A percentile compares a stretch with the other conserved stretches of the same genome.
phyloP scores from a whole-genome alignment of 2,888 invertebrate genomes.

The Acholoe squamosa region DNA sequence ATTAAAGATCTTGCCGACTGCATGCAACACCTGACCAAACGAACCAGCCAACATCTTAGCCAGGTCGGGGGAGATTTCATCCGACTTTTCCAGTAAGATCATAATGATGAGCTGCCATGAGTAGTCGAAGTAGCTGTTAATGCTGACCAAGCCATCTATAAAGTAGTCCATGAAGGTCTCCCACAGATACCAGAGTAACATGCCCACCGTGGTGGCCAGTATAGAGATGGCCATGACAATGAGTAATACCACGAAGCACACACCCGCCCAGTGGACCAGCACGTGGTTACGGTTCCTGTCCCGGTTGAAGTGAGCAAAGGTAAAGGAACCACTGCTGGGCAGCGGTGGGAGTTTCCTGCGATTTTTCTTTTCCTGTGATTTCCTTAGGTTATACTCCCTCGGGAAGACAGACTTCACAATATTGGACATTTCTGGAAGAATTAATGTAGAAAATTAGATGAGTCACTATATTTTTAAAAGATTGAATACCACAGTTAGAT shows the following conservation, averaged over 20 bases:
- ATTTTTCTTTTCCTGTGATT: constrained; percentile 46
- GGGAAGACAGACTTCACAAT: constrained; percentile 57
- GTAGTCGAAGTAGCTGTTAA: constrained; percentile 52
- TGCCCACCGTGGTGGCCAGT: constrained; percentile 59
- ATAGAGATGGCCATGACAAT: constrained; percentile 54
- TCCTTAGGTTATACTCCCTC: constrained; percentile 59
- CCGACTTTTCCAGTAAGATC: constrained; percentile 49
- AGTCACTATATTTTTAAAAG: no score
- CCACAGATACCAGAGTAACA: constrained; percentile 63
- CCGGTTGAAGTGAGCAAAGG: constrained; percentile 13
- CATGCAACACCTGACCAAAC: constrained; percentile 56
- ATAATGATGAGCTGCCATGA: constrained; percentile 53
- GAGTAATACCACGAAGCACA: constrained; percentile 62
- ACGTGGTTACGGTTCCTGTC: constrained; percentile 45
- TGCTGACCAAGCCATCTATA: constrained; percentile 48
- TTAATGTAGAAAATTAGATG: no score
- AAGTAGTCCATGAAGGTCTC: constrained; percentile 61
- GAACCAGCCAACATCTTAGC: constrained; percentile 55
- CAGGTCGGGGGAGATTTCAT: constrained; percentile 54
- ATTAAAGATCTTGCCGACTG: constrained; percentile 60
- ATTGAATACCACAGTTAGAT: no score
- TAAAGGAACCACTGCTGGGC: constrained; percentile 29
- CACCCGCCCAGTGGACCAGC: constrained; percentile 59
- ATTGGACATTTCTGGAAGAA: constrained; percentile 60
- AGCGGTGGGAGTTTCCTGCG: constrained; percentile 37